phyloP scores from a whole-genome alignment of 1,140 invertebrate species.

The Habropoda laboriosa region DNA sequence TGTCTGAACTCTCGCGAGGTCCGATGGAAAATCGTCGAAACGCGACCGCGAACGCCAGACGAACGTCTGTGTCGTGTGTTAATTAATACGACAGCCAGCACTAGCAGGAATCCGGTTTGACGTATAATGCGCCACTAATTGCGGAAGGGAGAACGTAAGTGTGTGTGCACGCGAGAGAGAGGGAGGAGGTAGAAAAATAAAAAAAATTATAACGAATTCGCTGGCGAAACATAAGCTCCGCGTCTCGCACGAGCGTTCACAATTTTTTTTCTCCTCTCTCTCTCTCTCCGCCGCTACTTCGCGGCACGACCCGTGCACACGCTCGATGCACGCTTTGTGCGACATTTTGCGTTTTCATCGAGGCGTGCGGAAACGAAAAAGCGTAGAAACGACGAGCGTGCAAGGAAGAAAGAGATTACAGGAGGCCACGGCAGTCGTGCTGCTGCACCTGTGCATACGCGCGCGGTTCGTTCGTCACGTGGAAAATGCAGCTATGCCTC shows the following conservation, averaged over 20 bases:
- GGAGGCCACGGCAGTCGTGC: conserved; percentile 8
- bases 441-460: conserved; percentile 33
- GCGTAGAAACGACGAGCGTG: conserved; percentile 42
- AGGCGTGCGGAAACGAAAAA: conserved; percentile 53
- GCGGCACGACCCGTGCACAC: conserved; percentile 2
- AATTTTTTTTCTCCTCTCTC: conserved; percentile 15
- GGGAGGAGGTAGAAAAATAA: background rate
- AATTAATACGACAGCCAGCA: conserved; percentile 44
- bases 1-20: conserved; percentile 9
- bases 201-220: conserved; percentile 53
- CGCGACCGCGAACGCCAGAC: background rate
- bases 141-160: conserved; percentile 26
- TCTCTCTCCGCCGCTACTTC: too few relatives aligned
- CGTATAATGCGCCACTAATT: conserved; percentile 48
- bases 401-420: conserved; percentile 47
- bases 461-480: conserved; percentile 47
- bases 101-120: conserved; percentile 31
- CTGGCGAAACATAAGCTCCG: conserved; percentile 18
- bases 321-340: conserved; percentile 55
- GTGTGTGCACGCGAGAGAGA: too few relatives aligned
- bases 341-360: conserved; percentile 67
- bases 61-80: conserved; percentile 15
- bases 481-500: conserved; percentile 53
- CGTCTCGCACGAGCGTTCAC: conserved; percentile 23
- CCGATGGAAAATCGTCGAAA: conserved; percentile 35